Conservation (phyloP, 2,888 invertebrate genomes). For the Subacronicta megacephala region DNA sequence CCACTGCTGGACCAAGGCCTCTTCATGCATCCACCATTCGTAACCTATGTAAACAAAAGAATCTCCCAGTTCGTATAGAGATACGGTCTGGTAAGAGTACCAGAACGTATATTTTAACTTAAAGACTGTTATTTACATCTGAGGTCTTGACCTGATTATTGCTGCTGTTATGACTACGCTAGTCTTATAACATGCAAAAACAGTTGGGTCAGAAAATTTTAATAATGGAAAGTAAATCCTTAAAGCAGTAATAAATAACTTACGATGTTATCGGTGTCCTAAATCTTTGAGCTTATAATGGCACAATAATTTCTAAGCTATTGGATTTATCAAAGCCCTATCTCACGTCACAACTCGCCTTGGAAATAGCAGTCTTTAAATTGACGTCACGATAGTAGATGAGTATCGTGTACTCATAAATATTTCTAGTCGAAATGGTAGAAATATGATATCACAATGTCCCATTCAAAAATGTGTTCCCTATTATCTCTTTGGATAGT, state of each 20-base stretch:
- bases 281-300: slow-evolving; percentile 31
- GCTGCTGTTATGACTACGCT: background rate
- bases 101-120: slow-evolving; percentile 4
- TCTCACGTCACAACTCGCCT: slow-evolving; percentile 10
- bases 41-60: no score
- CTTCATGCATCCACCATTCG: no score
- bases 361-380: slow-evolving; percentile 12
- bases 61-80: no score
- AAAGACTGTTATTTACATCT: slow-evolving; percentile 8
- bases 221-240: slow-evolving; percentile 25
- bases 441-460: background rate
- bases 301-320: slow-evolving; percentile 10
- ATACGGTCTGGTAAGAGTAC: no score
- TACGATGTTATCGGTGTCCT: slow-evolving; percentile 20
- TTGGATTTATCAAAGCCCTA: slow-evolving; percentile 25
- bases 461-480: background rate
- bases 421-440: background rate
- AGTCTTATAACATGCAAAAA: background rate
- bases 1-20: no score
- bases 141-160: slow-evolving; percentile 33
- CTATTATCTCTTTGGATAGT: no score
- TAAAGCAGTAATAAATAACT: background rate
- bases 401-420: no score
- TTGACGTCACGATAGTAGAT: slow-evolving; percentile 7
- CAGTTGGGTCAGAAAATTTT: background rate